Percentiles rank a stretch among this genome's conserved stretches.
These are phyloP conservation scores for Cecropterus lyciades DNA, from an alignment of 1,140 invertebrate species.

Conservation along the genomic window DNA sequence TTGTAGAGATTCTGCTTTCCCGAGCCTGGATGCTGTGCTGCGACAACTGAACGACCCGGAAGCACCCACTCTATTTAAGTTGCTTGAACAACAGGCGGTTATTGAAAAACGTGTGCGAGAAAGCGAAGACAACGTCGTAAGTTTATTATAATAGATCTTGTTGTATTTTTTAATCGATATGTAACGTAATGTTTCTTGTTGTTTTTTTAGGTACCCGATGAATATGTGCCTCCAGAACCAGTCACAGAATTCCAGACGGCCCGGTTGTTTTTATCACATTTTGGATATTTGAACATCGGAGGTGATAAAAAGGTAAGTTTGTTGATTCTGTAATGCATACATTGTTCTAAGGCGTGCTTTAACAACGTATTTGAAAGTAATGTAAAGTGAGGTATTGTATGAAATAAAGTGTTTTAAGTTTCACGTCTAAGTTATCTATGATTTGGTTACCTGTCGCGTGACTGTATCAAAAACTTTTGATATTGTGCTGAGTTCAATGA, in stretches of 20 bases:
- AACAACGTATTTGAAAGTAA: too few species aligned
- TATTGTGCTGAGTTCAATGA: too few species aligned
- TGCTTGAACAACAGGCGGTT: conserved; percentile 84
- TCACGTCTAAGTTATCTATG: too few species aligned
- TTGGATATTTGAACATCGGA: conserved; percentile 95
- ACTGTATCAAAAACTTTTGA: too few species aligned
- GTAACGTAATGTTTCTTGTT: too few species aligned
- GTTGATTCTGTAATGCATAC: too few species aligned
- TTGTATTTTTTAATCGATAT: too few species aligned
- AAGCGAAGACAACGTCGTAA: conserved; percentile 78
- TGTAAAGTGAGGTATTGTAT: too few species aligned
- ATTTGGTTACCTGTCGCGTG: too few species aligned
- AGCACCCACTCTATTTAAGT: conserved; percentile 72
- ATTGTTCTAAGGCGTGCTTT: too few species aligned
- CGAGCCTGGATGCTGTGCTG: conserved; percentile 90
- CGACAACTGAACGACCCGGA: conserved; percentile 81
- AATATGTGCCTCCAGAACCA: conserved; percentile 92
- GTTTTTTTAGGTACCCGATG: conserved; percentile 81
- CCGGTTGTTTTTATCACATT: conserved; percentile 96
- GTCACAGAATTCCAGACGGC: conserved; percentile 97
- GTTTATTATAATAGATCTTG: conserved; percentile 23
- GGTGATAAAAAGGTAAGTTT: conserved; percentile 81
- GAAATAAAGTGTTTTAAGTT: too few species aligned
- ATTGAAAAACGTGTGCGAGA: conserved; percentile 82
- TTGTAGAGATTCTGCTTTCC: conserved; percentile 92